A percentile compares a stretch with the other conserved stretches of the same genome.
Conservation (phyloP, 2,888 invertebrate genomes). For the Dryocosmus kuriphilus region DNA sequence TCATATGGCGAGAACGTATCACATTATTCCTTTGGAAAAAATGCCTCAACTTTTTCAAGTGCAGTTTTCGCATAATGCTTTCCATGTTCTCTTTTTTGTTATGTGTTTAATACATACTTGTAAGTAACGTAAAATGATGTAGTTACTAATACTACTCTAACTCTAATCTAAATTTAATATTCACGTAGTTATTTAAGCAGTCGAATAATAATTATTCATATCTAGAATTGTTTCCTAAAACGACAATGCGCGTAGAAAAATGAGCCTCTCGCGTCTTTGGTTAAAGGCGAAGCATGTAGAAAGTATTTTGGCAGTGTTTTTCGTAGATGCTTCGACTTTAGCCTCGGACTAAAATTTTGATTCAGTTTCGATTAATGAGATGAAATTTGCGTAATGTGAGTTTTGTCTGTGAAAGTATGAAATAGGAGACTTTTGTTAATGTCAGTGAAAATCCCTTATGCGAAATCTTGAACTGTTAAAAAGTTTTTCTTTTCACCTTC, state of each 20-base stretch:
- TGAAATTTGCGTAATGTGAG: conserved; percentile 15
- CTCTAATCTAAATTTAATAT: conserved; percentile 19
- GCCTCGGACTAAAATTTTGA: conserved; percentile 74
- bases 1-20: background rate
- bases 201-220: conserved; percentile 34
- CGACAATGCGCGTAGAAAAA: conserved; percentile 77
- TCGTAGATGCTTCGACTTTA: conserved; percentile 75
- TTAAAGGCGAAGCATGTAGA: conserved; percentile 76
- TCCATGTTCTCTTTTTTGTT: conserved; percentile 11
- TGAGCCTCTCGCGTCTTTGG: conserved; percentile 75
- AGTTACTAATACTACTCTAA: conserved; percentile 17
- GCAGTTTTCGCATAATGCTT: conserved; percentile 10
- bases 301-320: conserved; percentile 75
- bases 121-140: conserved; percentile 4
- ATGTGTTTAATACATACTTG: background rate
- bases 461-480: conserved; percentile 13
- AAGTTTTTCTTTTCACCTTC: background rate
- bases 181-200: conserved; percentile 29
- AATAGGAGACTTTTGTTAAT: conserved; percentile 24
- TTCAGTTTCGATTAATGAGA: conserved; percentile 56
- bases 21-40: background rate
- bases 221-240: conserved; percentile 51
- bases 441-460: background rate
- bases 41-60: conserved; percentile 4
- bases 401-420: conserved; percentile 11